phyloP scores from a whole-genome alignment of 2,797 vertebrate genomes.

The Distichodus sexfasciatus region DNA sequence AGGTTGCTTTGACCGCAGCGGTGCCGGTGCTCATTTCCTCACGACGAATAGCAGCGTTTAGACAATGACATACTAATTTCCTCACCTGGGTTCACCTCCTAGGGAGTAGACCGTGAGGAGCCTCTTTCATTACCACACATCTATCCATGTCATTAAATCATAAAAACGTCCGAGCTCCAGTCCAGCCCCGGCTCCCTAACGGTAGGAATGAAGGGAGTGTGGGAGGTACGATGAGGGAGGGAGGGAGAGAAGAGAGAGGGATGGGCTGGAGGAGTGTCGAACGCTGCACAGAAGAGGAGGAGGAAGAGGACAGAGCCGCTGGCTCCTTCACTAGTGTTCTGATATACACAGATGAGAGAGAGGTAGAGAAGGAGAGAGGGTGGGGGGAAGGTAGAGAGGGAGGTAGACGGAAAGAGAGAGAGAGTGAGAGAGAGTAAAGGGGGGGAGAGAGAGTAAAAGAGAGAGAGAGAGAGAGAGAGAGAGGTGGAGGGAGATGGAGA shows the following conservation, averaged over 20 bases:
- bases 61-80: slow-evolving; percentile 34
- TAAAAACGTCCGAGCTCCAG: slow-evolving; percentile 36
- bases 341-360: no score
- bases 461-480: slow-evolving; percentile 14
- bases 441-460: no score
- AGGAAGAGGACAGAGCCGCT: no score
- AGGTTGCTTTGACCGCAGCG: slow-evolving; percentile 11
- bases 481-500: neutral
- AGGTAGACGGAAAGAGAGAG: no score
- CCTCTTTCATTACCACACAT: slow-evolving; percentile 47
- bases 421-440: no score
- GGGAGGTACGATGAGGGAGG: slow-evolving; percentile 20
- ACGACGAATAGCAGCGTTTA: slow-evolving; percentile 10
- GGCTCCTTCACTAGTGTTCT: no score
- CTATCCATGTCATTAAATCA: slow-evolving; percentile 46
- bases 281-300: no score
- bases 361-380: no score
- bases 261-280: slow-evolving; percentile 35
- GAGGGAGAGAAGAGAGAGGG: slow-evolving; percentile 8
- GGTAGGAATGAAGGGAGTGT: slow-evolving; percentile 14
- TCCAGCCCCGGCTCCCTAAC: slow-evolving; percentile 3
- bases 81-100: slow-evolving; percentile 50
- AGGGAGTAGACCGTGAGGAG: slow-evolving; percentile 42
- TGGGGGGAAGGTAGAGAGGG: no score
- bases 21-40: slow-evolving; percentile 12